Conservation (phyloP, 2,797 vertebrate genomes). For the Apogon talboti region DNA sequence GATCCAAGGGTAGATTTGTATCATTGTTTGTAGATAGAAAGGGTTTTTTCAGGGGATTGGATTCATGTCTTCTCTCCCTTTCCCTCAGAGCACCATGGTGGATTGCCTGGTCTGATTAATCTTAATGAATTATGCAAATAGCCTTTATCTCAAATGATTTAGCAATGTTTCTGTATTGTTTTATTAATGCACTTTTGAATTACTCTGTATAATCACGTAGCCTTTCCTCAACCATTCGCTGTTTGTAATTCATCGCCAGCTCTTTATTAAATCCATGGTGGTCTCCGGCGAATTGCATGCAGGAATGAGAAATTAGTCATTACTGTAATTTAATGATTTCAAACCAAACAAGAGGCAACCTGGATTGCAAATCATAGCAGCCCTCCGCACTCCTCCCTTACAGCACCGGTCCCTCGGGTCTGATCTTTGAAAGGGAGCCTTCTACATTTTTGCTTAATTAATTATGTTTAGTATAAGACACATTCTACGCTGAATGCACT, state of each 20-base stretch:
- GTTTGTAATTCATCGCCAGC: slow-evolving; percentile 84
- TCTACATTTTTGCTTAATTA: slow-evolving; percentile 82
- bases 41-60: slow-evolving; percentile 73
- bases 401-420: slow-evolving; percentile 66
- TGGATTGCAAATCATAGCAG: slow-evolving; percentile 73
- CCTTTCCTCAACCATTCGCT: slow-evolving; percentile 68
- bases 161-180: slow-evolving; percentile 88
- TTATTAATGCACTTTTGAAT: slow-evolving; percentile 88
- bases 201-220: slow-evolving; percentile 83
- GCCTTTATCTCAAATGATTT: slow-evolving; percentile 87
- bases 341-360: slow-evolving; percentile 84
- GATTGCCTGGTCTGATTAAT: slow-evolving; percentile 86
- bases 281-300: slow-evolving; percentile 80
- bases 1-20: slow-evolving; percentile 85
- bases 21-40: slow-evolving; percentile 85
- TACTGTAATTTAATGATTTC: slow-evolving; percentile 90
- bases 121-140: slow-evolving; percentile 90
- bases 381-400: slow-evolving; percentile 40
- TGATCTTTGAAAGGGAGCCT: slow-evolving; percentile 78
- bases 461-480: slow-evolving; percentile 81
- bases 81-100: slow-evolving; percentile 74
- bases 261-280: slow-evolving; percentile 86
- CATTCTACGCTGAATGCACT: slow-evolving; percentile 71
- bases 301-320: slow-evolving; percentile 88
- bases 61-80: slow-evolving; percentile 71